phyloP scores from a whole-genome alignment of 2,888 invertebrate species.

The Notocelia uddmanniana region DNA sequence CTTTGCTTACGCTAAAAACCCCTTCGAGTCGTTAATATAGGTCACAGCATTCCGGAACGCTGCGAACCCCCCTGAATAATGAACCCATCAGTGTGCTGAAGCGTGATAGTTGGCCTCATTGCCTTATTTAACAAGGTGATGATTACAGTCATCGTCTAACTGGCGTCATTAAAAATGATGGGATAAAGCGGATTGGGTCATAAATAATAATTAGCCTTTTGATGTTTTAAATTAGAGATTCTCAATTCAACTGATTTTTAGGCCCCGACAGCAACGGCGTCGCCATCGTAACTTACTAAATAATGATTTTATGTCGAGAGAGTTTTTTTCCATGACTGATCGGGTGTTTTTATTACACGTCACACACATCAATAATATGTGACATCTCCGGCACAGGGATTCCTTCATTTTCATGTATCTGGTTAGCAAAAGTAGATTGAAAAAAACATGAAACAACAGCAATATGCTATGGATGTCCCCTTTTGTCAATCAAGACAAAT shows the following conservation, averaged over 20 bases:
- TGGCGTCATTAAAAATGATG: background rate
- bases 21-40: slow-evolving; percentile 60
- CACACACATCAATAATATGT: no score
- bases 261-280: no score
- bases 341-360: no score
- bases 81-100: slow-evolving; percentile 65
- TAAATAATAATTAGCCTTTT: background rate
- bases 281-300: no score
- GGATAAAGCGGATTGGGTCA: background rate
- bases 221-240: background rate
- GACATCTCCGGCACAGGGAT: no score
- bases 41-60: slow-evolving; percentile 59
- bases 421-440: no score
- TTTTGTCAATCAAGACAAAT: no score
- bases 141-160: background rate
- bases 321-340: no score
- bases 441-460: no score
- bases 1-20: slow-evolving; percentile 50
- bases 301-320: no score
- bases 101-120: slow-evolving; percentile 66
- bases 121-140: slow-evolving; percentile 61
- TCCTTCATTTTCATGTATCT: no score
- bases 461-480: no score
- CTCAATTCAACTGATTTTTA: background rate
- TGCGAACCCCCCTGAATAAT: slow-evolving; percentile 63